phyloP scores from a whole-genome alignment of 1,140 invertebrate species.

The Papilio aristodemus region DNA sequence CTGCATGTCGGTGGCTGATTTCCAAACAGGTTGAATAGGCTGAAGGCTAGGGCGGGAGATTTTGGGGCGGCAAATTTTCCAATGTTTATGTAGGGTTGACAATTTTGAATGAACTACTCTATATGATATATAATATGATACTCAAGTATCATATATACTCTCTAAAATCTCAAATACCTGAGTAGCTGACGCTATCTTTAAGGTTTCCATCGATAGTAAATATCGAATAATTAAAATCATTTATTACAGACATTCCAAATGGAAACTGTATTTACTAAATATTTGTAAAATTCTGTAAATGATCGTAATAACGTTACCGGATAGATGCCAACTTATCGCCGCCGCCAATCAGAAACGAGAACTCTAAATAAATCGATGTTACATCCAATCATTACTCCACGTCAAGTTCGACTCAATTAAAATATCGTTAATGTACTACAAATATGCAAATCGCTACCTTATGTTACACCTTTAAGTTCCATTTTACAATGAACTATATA shows the following conservation, averaged over 20 bases:
- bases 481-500: constrained; percentile 46
- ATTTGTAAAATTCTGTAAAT: constrained; percentile 39
- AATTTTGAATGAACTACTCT: no score
- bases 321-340: constrained; percentile 77
- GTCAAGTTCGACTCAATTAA: constrained; percentile 80
- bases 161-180: no score
- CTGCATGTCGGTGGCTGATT: no score
- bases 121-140: no score
- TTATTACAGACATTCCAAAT: background rate
- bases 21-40: no score
- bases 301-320: constrained; percentile 76
- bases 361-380: constrained; percentile 79
- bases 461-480: constrained; percentile 42
- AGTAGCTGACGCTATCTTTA: background rate
- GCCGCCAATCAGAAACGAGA: constrained; percentile 79
- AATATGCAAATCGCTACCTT: constrained; percentile 62
- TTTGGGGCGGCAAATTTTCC: no score
- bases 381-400: constrained; percentile 79
- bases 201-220: background rate
- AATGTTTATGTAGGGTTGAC: no score
- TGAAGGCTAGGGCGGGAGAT: no score
- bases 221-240: no score
- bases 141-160: no score
- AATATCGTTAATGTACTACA: constrained; percentile 77
- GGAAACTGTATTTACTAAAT: constrained; percentile 26